Evolutionary conservation across 2,113 vertebrate species (phyloP), one percentile per base, ranked within the genome.

Genomic region (Propithecus coquereli): DNA sequence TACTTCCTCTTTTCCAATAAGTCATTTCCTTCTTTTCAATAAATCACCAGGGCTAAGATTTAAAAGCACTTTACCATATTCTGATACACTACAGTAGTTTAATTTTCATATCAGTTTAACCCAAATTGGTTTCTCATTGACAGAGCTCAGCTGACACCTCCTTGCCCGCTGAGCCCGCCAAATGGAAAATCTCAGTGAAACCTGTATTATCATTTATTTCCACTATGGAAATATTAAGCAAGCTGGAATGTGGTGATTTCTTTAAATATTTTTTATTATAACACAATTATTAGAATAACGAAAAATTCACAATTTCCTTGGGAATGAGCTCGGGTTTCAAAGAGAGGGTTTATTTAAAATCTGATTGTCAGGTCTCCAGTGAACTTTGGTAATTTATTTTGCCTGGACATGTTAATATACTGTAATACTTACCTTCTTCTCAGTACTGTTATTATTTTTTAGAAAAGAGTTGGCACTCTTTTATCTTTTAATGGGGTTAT

Each of bases 41-140:
- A 98, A 97, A 96, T 97, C 95, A 87, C 93, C 11, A 32, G 17
- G n/a, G 45, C 95, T 80, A 61, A 81, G 81, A 97, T 94, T 92
- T 94, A 90, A 94, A 94, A 95, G 87, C 76, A 50, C 43, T 71
- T 92, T 92, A 27, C 80, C 66, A 45, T 74, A 77, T 95, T 95
- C 92, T 77, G 96, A 93, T 88, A 92, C 84, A 92, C 87, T 65
- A 88, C 37, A 93, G 93, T 45, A 82, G 93, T 96, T 97, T 97
- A 92, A 98, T 97, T 97, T 95, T 95, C 87, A 7, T 82, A 85
- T 90, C 84, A 50, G 88, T 85, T 71, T 85, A 94, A 94, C 83
- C 65, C 80, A 97, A 82, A 97, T 82, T 94, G 95, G 66, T 87
- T 97, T 97, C 94, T 88, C 87, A 93, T 95, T 45, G 94, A 90